phyloP scores from a whole-genome alignment of 2,888 invertebrate genomes.

The Nemotelus pantherinus region DNA sequence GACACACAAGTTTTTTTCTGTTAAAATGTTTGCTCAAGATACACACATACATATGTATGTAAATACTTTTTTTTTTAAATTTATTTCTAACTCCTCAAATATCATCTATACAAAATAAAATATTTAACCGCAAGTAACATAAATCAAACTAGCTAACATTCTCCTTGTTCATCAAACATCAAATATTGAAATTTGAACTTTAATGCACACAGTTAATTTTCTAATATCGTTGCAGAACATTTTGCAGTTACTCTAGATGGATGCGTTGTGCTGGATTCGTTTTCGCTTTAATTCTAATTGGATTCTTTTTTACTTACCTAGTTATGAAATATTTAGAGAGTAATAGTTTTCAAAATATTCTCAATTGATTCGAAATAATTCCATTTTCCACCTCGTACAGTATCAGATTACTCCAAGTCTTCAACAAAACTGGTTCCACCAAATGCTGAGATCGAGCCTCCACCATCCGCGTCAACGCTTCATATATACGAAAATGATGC shows the following conservation, averaged over 20 bases:
- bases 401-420: constrained; percentile 34
- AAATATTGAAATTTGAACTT: too few relatives aligned
- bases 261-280: constrained; percentile 23
- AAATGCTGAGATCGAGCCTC: constrained; percentile 72
- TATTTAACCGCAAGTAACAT: too few relatives aligned
- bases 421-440: constrained; percentile 65
- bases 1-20: too few relatives aligned
- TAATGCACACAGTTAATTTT: too few relatives aligned
- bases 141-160: too few relatives aligned
- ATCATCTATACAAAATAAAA: too few relatives aligned
- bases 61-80: too few relatives aligned
- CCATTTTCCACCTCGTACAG: background rate
- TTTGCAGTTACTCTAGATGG: constrained; percentile 36
- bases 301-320: constrained; percentile 36
- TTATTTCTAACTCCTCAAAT: too few relatives aligned
- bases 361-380: background rate
- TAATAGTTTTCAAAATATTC: constrained; percentile 1
- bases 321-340: constrained; percentile 35
- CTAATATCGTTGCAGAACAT: constrained; percentile 4
- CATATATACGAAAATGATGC: constrained; percentile 75
- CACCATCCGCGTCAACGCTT: constrained; percentile 75
- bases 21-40: too few relatives aligned
- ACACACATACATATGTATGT: too few relatives aligned
- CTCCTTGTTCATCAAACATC: too few relatives aligned
- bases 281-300: constrained; percentile 32